Conservation (phyloP, 2,888 invertebrate genomes). For the Meloe dianella region DNA sequence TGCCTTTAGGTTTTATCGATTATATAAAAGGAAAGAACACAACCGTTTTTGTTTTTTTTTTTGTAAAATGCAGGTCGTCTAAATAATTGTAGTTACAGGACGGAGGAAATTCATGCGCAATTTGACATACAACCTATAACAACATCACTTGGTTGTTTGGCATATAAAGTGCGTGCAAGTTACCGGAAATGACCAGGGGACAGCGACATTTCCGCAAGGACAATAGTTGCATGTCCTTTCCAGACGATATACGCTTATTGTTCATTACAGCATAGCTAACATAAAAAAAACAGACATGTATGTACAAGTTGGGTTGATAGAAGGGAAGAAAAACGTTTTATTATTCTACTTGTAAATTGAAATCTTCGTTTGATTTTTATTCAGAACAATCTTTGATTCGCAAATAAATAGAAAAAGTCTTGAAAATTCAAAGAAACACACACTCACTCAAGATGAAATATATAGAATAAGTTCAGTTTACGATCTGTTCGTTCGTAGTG, state of each 20-base stretch:
- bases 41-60: background rate
- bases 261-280: background rate
- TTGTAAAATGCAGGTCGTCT: conserved; percentile 13
- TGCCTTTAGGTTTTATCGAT: conserved; percentile 19
- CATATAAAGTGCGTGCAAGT: conserved; percentile 30
- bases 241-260: conserved; percentile 15
- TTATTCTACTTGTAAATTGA: background rate
- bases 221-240: conserved; percentile 38
- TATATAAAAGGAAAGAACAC: conserved; percentile 5
- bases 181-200: conserved; percentile 42
- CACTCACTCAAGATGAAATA: background rate
- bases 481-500: background rate
- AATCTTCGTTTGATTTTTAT: conserved; percentile 1
- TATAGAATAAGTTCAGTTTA: background rate
- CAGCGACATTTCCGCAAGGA: conserved; percentile 45
- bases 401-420: background rate
- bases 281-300: conserved; percentile 2
- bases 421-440: background rate
- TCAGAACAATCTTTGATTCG: conserved; percentile 1
- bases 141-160: conserved; percentile 14
- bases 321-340: background rate
- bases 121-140: conserved; percentile 24
- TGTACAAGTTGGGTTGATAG: background rate
- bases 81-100: conserved; percentile 23
- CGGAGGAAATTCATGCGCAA: conserved; percentile 27